These are phyloP conservation scores for Papilio protenor DNA, from an alignment of 2,888 invertebrate genomes.

Conservation along the genomic window DNA sequence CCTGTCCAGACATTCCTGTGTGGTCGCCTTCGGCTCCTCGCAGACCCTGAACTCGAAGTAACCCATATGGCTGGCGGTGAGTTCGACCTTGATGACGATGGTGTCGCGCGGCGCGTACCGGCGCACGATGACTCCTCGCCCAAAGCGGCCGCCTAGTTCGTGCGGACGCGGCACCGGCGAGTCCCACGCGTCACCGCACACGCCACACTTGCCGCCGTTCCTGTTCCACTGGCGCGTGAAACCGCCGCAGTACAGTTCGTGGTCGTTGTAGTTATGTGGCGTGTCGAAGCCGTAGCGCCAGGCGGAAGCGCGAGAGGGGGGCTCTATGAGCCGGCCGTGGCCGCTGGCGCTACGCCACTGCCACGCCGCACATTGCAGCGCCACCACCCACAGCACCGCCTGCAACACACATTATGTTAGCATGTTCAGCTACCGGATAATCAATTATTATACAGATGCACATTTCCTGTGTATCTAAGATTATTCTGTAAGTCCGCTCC, in stretches of 20 bases:
- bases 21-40: conserved; percentile 87
- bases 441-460: not conserved
- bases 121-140: conserved; percentile 92
- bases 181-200: conserved; percentile 95
- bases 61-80: conserved; percentile 95
- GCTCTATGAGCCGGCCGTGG: conserved; percentile 92
- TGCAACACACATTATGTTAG: conserved; percentile 54
- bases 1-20: conserved; percentile 91
- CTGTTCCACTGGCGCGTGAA: conserved; percentile 92
- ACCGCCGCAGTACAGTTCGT: conserved; percentile 94
- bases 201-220: conserved; percentile 93
- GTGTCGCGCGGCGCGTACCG: conserved; percentile 88
- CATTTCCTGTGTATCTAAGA: not conserved
- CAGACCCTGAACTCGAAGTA: conserved; percentile 94
- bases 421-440: not conserved
- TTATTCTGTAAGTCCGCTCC: not conserved
- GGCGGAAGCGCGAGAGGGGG: conserved; percentile 93
- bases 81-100: conserved; percentile 90
- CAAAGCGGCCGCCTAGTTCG: conserved; percentile 93
- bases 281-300: conserved; percentile 96
- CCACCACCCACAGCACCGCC: conserved; percentile 71
- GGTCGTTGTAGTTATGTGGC: conserved; percentile 95
- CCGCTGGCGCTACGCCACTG: conserved; percentile 74
- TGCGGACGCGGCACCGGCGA: conserved; percentile 88
- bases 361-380: conserved; percentile 61